Conservation (phyloP, 1,140 invertebrate species). For the Cylas formicarius region DNA sequence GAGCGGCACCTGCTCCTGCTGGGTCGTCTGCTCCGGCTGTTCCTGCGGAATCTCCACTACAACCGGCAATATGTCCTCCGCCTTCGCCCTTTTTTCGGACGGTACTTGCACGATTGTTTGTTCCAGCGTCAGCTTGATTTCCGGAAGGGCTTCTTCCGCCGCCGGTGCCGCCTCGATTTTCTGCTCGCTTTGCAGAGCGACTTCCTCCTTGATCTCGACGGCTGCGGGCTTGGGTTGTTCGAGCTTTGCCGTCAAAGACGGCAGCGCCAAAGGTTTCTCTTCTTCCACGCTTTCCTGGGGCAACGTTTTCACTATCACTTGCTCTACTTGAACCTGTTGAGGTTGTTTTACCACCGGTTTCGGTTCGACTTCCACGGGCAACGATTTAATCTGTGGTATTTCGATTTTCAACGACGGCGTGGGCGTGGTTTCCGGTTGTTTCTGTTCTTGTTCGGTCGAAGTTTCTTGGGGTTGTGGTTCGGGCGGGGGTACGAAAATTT, state of each 20-base stretch:
- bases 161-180: conserved; percentile 28
- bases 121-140: conserved; percentile 20
- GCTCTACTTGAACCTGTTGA: no score
- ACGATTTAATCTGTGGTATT: not conserved
- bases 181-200: conserved; percentile 27
- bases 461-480: conserved; percentile 17
- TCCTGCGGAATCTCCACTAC: conserved; percentile 15
- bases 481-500: conserved; percentile 14
- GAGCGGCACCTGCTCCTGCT: conserved; percentile 13
- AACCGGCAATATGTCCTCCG: conserved; percentile 31
- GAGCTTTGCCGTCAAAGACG: conserved; percentile 21
- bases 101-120: conserved; percentile 13
- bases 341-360: conserved; percentile 9
- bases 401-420: no score
- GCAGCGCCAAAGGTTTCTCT: conserved; percentile 33
- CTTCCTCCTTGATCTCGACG: conserved; percentile 30
- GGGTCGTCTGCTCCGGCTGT: conserved; percentile 18
- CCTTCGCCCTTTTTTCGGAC: conserved; percentile 32
- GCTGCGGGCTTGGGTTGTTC: conserved; percentile 21
- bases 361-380: conserved; percentile 17
- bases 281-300: no score
- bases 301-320: no score
- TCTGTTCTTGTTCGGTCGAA: not conserved
- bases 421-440: not conserved
- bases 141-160: conserved; percentile 31